phyloP scores from a whole-genome alignment of 2,797 vertebrate species.

The Huso huso region DNA sequence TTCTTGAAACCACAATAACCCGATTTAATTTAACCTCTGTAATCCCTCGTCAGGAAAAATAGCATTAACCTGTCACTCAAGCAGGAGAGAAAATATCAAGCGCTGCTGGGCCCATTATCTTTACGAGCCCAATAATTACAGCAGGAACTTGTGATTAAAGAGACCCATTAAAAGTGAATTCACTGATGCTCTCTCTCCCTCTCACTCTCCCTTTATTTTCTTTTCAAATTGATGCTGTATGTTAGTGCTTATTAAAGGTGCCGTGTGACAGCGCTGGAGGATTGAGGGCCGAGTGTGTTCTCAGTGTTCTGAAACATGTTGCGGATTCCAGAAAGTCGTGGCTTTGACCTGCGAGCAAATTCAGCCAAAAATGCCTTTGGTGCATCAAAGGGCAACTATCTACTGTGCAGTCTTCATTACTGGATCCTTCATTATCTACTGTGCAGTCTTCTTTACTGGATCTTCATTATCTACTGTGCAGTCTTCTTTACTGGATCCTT shows the following conservation, averaged over 20 bases:
- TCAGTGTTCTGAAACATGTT: neutral
- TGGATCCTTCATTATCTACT: too few relatives aligned
- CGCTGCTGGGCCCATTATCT: conserved; percentile 15
- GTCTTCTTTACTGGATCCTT: too few relatives aligned
- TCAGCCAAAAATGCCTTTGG: too few relatives aligned
- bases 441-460: too few relatives aligned
- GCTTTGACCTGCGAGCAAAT: too few relatives aligned
- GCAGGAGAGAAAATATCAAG: conserved; percentile 12
- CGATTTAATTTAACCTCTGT: conserved; percentile 9
- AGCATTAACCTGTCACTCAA: conserved; percentile 18
- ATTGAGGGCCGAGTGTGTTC: neutral
- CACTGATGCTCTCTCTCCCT: conserved; percentile 6
- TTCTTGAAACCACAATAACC: conserved; percentile 17
- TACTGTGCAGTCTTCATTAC: neutral
- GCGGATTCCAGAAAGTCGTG: neutral
- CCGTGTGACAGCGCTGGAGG: neutral
- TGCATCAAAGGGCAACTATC: neutral
- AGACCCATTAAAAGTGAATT: conserved; percentile 3
- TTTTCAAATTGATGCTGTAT: neutral
- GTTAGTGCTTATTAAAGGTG: neutral
- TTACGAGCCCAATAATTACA: conserved; percentile 13
- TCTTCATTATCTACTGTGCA: too few relatives aligned
- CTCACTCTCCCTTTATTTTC: neutral
- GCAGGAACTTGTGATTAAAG: conserved; percentile 4
- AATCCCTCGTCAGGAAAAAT: conserved; percentile 13